These are phyloP conservation scores for Laspeyria flexula DNA, from an alignment of 2,888 invertebrate genomes.

Conservation along the genomic window DNA sequence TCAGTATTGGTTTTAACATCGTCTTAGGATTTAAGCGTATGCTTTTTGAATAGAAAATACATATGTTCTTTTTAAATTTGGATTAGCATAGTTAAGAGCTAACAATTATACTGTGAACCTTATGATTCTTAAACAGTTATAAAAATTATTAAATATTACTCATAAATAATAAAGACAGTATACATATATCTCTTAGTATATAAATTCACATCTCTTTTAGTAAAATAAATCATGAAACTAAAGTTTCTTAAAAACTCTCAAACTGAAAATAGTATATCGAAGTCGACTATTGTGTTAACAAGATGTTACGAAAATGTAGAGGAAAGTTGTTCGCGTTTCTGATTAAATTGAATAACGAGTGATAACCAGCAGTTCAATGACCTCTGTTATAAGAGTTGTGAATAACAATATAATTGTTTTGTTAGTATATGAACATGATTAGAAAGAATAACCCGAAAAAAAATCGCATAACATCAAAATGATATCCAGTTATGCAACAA, in stretches of 20 bases:
- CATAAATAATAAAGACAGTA: neutral
- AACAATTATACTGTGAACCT: neutral
- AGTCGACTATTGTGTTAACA: neutral
- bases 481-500: conserved; percentile 44
- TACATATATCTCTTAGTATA: neutral
- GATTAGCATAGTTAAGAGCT: neutral
- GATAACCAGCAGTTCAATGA: neutral
- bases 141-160: neutral
- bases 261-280: neutral
- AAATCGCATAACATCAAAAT: conserved; percentile 20
- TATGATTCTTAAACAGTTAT: no score
- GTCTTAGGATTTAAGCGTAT: no score
- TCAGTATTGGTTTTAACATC: neutral
- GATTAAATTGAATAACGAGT: neutral
- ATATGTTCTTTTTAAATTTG: neutral
- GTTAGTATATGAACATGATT: no score
- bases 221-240: neutral
- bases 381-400: neutral
- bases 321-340: neutral
- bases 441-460: neutral
- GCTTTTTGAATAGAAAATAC: no score
- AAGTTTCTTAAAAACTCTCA: neutral
- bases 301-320: neutral
- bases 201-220: neutral
- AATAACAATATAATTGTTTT: neutral